These are phyloP conservation scores for Ridgeia piscesae DNA, from an alignment of 1,140 invertebrate species.

Conservation along the genomic window DNA sequence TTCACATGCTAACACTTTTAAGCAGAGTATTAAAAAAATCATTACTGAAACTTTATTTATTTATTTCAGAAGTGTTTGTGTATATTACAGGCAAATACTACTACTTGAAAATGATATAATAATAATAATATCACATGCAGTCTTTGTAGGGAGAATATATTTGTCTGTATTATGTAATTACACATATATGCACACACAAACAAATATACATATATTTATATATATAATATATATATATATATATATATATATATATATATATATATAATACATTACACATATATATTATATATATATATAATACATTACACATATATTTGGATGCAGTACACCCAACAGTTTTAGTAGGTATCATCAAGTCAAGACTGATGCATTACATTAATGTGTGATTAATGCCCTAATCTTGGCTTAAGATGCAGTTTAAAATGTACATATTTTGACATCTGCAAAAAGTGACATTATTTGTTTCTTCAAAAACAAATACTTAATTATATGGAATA, in stretches of 20 bases:
- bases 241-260: too few species aligned
- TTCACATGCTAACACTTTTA: not conserved
- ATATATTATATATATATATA: too few species aligned
- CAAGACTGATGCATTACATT: too few species aligned
- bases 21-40: not conserved
- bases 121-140: not conserved
- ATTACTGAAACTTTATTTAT: not conserved
- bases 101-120: not conserved
- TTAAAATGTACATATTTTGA: not conserved
- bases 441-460: not conserved
- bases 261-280: too few species aligned
- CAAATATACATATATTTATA: too few species aligned
- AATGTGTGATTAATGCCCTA: too few species aligned
- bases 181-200: too few species aligned
- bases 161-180: too few species aligned
- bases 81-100: not conserved
- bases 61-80: not conserved
- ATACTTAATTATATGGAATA: not conserved
- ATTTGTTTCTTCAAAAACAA: not conserved
- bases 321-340: too few species aligned
- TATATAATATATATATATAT: too few species aligned
- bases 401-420: not conserved
- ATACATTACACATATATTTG: too few species aligned
- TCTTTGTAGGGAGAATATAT: not conserved
- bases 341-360: too few species aligned